Evolutionary conservation across 1,140 invertebrate species (phyloP), one percentile per base, ranked within the genome.

Genomic region (Ylistrum balloti): DNA sequence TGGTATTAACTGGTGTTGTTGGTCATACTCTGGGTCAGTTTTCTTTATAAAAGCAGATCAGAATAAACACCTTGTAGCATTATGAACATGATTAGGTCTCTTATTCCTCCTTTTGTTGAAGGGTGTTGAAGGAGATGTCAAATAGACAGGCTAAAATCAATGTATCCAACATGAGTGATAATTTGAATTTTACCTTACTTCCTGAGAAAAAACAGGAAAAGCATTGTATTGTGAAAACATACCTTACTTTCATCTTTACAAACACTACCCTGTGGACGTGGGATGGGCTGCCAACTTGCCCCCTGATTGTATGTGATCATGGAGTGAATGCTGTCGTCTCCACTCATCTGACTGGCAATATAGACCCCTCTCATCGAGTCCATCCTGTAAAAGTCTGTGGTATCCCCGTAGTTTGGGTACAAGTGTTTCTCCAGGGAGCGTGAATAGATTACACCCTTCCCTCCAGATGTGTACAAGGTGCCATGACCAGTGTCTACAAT

Each of bases 321-420:
- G 32, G 95, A 94, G 87, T 95, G 95, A 33, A 96, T 95, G 86
- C 94, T 95, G 45, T 94, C 92, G 91, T 96, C 96, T 33, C 93
- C 89, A 56, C 91, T 92, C 88, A 96, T 94, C 92, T 96, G 95
- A 92, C 95, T 96, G 33, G 96, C 94, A 11, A 96, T 88, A 90
- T 95, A 96, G 0, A 96, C 95, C 5, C 96, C 96, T 3, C 93
- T 90, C 90, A 96, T 94, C 0, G 95, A 96, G 87, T 94, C 89
- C n/a, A 96, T 94, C 85, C 95, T 96, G 91, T 96, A 96, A 92
- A 96, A 96, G 90, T 96, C 96, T 35, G 95, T 95, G 5, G 92
- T 92, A 41, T 95, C 94, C n/a, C 92, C 91, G 89, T 92, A 95
- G 93, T 96, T 96, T 2, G 96, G 96, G 88, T 94, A 96, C 20